Evolutionary conservation across 2,113 vertebrate genomes (phyloP).

Genomic region (Ptyas mucosa): DNA sequence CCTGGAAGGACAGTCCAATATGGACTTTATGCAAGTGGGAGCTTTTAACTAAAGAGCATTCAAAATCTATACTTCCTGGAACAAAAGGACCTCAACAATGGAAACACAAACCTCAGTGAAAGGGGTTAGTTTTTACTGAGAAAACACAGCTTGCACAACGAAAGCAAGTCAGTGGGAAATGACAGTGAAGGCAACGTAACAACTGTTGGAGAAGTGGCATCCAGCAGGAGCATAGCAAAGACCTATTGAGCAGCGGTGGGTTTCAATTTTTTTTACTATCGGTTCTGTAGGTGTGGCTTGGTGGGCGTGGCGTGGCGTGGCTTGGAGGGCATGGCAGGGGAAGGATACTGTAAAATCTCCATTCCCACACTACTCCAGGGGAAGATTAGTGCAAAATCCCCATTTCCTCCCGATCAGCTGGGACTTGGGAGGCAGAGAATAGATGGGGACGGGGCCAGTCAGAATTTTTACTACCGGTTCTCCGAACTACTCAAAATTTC

Average conservation of each 20-base stretch:
- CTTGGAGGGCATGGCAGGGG: no score
- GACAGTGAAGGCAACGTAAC: neutral
- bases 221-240: neutral
- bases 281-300: no score
- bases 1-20: neutral
- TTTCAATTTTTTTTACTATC: no score
- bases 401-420: no score
- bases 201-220: neutral
- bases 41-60: neutral
- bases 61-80: neutral
- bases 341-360: no score
- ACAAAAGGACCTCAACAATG: neutral
- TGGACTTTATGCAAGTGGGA: neutral
- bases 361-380: no score
- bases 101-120: neutral
- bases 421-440: no score
- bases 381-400: no score
- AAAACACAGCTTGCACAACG: neutral
- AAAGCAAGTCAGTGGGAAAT: neutral
- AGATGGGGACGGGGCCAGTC: no score
- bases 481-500: no score
- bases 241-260: neutral
- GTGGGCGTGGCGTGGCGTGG: no score
- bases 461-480: no score
- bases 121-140: neutral